Conservation (phyloP, 1,140 invertebrate genomes). For the Zeugodacus cucurbitae region DNA sequence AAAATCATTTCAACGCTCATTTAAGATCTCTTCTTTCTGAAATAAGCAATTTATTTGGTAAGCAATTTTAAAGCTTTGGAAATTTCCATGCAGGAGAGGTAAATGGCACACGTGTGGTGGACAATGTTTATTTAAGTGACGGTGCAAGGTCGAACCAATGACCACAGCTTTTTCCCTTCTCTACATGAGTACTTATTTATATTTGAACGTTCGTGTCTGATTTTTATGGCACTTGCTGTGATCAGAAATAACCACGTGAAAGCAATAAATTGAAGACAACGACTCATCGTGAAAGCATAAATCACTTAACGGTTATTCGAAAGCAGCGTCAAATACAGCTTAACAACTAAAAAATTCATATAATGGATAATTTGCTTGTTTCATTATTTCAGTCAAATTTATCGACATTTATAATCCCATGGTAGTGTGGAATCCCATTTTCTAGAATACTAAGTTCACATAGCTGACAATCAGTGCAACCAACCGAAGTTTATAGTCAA, state of each 20-base stretch:
- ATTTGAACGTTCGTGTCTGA: background rate
- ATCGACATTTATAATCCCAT: too few relatives aligned
- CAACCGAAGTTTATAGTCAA: too few relatives aligned
- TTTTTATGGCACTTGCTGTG: background rate
- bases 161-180: background rate
- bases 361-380: too few relatives aligned
- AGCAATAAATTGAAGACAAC: background rate
- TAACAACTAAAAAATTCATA: background rate
- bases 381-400: too few relatives aligned
- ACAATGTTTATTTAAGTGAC: background rate
- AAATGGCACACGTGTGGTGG: background rate
- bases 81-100: background rate
- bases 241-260: background rate
- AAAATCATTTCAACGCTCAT: too few relatives aligned
- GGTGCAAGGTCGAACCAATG: background rate
- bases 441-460: too few relatives aligned
- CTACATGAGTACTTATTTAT: background rate
- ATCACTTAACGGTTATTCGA: background rate
- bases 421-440: too few relatives aligned
- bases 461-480: background rate
- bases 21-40: too few relatives aligned
- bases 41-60: too few relatives aligned
- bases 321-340: too few relatives aligned
- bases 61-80: background rate
- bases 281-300: background rate